Base-by-base conservation (phyloP, 1,140 invertebrate genomes). In the Agrilus planipennis region DNA sequence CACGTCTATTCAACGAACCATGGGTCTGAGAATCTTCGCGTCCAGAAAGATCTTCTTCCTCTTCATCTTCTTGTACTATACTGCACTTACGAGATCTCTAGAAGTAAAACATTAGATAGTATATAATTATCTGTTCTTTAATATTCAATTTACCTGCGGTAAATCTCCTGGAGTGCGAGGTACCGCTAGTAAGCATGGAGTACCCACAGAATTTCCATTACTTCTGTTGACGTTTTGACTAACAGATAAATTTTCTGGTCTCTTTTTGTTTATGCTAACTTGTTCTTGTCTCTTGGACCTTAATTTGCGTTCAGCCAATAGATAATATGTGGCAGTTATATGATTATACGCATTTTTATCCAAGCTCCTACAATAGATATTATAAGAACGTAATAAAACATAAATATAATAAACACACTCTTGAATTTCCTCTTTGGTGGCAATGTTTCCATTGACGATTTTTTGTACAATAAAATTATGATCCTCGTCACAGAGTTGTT, bases 281-380 rank as follows among this genome's bases (percentile, higher is more conserved):
- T 70, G 68, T 54, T 84, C 79, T 47, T 79, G 75, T 16, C 77
- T 63, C 39, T 83, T 76, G 29, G 79, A 72, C 58, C 77, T 73
- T 16, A 95, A 67, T 62, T 92, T 89, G 42, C 91, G 69, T 68
- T 99, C 95, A 16, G 92, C 93, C 45, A 99, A 68, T 50, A 99
- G 69, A 69, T 91, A 99, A 69, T 98, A 99, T 19, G 94, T 99
- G 18, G 95, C 95, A 20, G 94, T 96, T 49, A 99, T 86, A 64
- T 98, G 90, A 67, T 95, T 94, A 66, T 99, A 99, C 56, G 92
- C 87, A 69, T 96, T 91, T 59, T 84, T 87, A 57, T 96, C 89
- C 45, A 98, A 65, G 39, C 89, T 84, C 50, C 89, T 92, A 58
- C 11, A 70, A 71, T 28, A 36, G 50, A n/a, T n/a, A n/a, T 6